A percentile compares a stretch with the other conserved stretches of the same genome.
phyloP scores from a whole-genome alignment of 2,113 vertebrate species.

The Zonotrichia leucophrys region DNA sequence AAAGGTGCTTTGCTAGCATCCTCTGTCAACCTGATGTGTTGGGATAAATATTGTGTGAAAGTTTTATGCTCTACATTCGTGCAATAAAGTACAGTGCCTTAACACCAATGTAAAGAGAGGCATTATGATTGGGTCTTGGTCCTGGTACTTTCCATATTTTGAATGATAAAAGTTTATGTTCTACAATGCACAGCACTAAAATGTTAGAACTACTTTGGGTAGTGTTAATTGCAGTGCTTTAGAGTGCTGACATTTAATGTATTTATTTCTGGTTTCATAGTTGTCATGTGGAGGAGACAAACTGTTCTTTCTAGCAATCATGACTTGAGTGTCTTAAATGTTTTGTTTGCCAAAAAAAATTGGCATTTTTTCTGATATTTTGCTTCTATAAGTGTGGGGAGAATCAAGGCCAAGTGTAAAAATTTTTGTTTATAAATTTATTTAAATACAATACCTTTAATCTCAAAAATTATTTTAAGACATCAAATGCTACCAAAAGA shows the following conservation, averaged over 20 bases:
- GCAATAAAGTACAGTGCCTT: neutral
- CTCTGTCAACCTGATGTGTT: neutral
- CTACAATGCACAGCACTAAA: neutral
- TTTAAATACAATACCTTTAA: neutral
- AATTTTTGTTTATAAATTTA: neutral
- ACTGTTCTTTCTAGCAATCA: neutral
- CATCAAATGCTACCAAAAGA: neutral
- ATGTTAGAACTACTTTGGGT: neutral
- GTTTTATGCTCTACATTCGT: neutral
- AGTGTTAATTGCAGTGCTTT: neutral
- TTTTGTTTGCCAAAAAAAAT: neutral
- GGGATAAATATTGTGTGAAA: neutral
- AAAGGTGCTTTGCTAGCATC: neutral
- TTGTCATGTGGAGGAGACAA: neutral
- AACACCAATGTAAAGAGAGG: neutral
- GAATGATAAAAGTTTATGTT: neutral
- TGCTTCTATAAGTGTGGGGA: neutral
- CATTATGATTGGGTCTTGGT: neutral
- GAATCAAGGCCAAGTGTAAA: neutral
- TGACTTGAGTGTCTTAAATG: neutral
- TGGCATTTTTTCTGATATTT: neutral
- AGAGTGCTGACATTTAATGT: neutral
- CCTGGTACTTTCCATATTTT: neutral
- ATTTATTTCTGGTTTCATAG: neutral
- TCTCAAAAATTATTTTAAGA: neutral